Base-by-base conservation (phyloP, 2,113 vertebrate genomes). In the Pseudois nayaur region DNA sequence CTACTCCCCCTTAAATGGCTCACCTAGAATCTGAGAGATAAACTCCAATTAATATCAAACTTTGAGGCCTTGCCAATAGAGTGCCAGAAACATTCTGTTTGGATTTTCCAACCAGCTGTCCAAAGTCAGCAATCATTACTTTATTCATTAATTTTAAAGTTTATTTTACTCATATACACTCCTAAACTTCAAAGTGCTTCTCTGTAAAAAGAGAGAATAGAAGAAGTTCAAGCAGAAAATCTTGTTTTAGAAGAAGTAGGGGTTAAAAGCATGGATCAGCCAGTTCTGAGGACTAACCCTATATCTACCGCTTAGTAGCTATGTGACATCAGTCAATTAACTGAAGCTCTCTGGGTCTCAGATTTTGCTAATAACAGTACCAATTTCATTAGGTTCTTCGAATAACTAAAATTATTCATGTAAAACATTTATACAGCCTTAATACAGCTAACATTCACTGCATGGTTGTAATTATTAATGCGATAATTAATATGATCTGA, bases 81-180 rank as follows among this genome's bases (percentile, higher is more conserved):
- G 81, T 27, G 31, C 88, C 90, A 96, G 50, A 93, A 86, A 82
- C 25, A 33, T 43, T 82, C 12, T 83, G 48, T 81, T 36, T 27
- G 1, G 91, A 91, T 87, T 94, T 96, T 96, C 76, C 62, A 59
- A 84, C 21, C 5, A 62, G n/a, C 83, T 94, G 60, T 71, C 95
- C 89, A 96, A 87, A 86, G 86, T 94, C 92, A 93, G 52, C 45
- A 55, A 89, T 89, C 36, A 64, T 92, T 90, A 97, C 86, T 97
- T 96, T 84, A 87, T 87, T 88, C 86, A 86, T 79, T 89, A 96
- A 97, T 96, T 98, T 85, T 33, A 64, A 91, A 96, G 82, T 40
- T 95, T 21, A 92, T 91, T 95, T 92, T 92, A 60, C 9, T 83
- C 45, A 86, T 7, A 71, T 12, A 67, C 14, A 74, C 3, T 76